A percentile compares a stretch with the other conserved stretches of the same genome.
These are phyloP conservation scores for Chloroceryle aenea DNA, from an alignment of 2,113 vertebrate genomes.

Conservation along the genomic window DNA sequence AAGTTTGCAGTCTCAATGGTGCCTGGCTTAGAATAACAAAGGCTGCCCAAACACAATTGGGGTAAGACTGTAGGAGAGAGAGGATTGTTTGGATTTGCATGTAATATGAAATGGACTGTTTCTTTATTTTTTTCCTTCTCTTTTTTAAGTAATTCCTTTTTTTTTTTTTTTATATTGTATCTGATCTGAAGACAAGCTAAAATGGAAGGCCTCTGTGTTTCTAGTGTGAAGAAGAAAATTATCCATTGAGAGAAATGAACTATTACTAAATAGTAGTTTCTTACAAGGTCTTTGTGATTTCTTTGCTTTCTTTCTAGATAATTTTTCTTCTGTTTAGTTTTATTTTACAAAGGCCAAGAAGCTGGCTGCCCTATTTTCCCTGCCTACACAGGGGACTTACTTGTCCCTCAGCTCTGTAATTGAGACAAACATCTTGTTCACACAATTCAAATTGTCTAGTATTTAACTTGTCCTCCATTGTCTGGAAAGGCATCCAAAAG, in stretches of 20 bases:
- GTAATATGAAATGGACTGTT: not conserved
- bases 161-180: not conserved
- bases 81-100: conserved; percentile 35
- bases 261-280: not conserved
- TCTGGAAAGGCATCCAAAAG: no score
- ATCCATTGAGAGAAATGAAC: not conserved
- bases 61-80: not conserved
- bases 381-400: no score
- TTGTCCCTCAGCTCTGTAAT: no score
- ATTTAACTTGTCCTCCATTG: no score
- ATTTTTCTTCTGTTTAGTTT: no score
- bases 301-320: no score
- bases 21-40: not conserved
- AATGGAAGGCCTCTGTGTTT: not conserved
- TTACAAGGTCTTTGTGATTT: no score
- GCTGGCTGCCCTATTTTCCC: no score
- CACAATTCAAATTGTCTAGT: no score
- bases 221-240: not conserved
- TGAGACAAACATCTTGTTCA: no score
- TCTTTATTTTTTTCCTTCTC: not conserved
- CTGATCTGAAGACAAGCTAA: not conserved
- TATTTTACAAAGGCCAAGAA: no score
- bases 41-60: conserved; percentile 10
- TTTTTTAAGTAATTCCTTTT: not conserved
- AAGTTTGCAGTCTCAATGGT: not conserved